Evolutionary conservation across 2,888 invertebrate species (phyloP), one percentile per base, ranked within the genome.

Genomic region (Embidobia sp.): DNA sequence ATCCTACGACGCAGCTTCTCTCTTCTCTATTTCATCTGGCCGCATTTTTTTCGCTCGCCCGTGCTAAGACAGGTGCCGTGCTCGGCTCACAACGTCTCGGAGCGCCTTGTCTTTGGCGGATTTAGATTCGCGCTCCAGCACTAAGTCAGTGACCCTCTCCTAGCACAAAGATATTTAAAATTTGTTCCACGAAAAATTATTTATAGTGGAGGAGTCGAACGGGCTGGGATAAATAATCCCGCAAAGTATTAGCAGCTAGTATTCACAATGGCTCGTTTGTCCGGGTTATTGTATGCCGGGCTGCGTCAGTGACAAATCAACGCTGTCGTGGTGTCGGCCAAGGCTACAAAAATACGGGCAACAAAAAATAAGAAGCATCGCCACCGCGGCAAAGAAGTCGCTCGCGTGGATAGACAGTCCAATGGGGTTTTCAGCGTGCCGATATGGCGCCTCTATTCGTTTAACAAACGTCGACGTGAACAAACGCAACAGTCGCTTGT

Each of bases 401-500:
- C 59, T 74, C 64, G 40, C 59, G 40, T 35, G 42, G 69, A 69
- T 53, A 27, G 77, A 77, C 77, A 77, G 73, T 64, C 73, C 27
- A 77, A 77, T 77, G 73, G 73, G 46, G 15, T 53, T 44, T 16
- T 10, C 53, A 48, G 42, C 33, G 46, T 48, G 64, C 59, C 44
- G 64, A 70, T 70, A 70, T 70, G 70, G 76, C 73, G 77, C 69
- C 53, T 73, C 53, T 42, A 69, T 74, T 57, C 73, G 55, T 67
- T 69, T 48, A 64, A 42, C 64, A 26, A 57, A 51, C 13, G 55
- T 48, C 46, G 61, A 66, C 53, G 40, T 35, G 31, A 37, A 44
- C 64, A 66, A 76, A 66, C 40, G 55, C 51, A 48, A 18, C 51
- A 55, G 57, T n/a, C n/a, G n/a, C n/a, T n/a, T n/a, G n/a, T n/a